These are phyloP conservation scores for Globodera rostochiensis DNA, from an alignment of 1,140 invertebrate genomes.

Conservation along the genomic window DNA sequence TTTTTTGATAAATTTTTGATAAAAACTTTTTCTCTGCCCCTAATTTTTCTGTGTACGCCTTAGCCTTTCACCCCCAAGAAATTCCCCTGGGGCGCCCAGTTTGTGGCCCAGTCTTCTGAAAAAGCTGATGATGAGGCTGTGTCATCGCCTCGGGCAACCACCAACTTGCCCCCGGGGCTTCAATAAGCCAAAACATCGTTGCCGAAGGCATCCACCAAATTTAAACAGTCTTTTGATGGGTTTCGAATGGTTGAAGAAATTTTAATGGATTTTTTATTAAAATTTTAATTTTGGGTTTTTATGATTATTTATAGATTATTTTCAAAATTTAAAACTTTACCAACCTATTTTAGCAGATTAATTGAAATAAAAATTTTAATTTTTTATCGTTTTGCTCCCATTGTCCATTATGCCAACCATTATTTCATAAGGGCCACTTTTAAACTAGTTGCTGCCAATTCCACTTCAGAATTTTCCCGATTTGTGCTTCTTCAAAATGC, in stretches of 20 bases:
- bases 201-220: neutral
- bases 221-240: neutral
- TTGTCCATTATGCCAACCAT: constrained; percentile 3
- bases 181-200: neutral
- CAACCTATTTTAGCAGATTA: neutral
- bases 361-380: neutral
- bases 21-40: constrained; percentile 13
- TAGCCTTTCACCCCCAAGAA: neutral
- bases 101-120: neutral
- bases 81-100: constrained; percentile 6
- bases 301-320: too few relatives aligned
- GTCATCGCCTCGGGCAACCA: neutral
- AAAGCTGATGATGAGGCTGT: neutral
- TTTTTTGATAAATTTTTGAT: too few relatives aligned
- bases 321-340: neutral
- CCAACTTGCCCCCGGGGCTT: neutral
- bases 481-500: neutral
- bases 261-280: constrained; percentile 29
- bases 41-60: neutral
- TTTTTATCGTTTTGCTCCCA: neutral
- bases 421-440: constrained; percentile 13
- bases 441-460: neutral
- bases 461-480: neutral
- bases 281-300: constrained; percentile 10
- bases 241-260: neutral